These are phyloP conservation scores for Lysandra coridon DNA, from an alignment of 2,888 invertebrate genomes.

Conservation along the genomic window DNA sequence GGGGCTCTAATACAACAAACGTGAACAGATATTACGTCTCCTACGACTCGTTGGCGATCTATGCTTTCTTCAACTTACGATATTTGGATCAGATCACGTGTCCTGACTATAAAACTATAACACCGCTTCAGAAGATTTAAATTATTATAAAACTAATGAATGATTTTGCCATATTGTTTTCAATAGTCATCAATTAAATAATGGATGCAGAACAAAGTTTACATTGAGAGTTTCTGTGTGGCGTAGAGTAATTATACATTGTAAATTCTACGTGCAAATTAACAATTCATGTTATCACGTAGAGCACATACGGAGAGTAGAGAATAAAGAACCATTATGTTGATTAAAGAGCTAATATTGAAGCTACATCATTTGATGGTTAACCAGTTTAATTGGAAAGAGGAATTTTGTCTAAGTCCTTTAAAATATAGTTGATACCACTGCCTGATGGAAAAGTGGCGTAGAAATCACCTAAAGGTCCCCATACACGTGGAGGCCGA, in stretches of 20 bases:
- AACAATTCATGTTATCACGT: slow-evolving; percentile 21
- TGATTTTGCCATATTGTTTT: background rate
- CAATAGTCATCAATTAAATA: background rate
- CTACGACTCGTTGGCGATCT: too few species aligned
- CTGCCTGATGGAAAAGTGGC: background rate
- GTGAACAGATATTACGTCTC: too few species aligned
- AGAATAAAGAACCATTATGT: background rate
- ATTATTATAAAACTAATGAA: background rate
- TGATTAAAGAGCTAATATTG: slow-evolving; percentile 7
- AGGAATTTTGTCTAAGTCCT: background rate
- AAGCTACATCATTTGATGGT: background rate
- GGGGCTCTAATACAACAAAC: too few species aligned
- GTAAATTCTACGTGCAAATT: background rate
- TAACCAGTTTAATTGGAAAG: background rate
- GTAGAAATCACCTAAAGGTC: background rate
- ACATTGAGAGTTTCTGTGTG: background rate
- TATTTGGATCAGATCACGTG: too few species aligned
- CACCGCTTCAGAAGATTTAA: too few species aligned
- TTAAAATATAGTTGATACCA: background rate
- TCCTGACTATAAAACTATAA: too few species aligned
- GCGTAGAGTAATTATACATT: background rate
- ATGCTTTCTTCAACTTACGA: too few species aligned
- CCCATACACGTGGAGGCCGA: too few species aligned
- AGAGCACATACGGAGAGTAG: background rate
- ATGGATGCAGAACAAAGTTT: background rate